These are phyloP conservation scores for Sialia sialis DNA, from an alignment of 2,113 vertebrate species.

Conservation along the genomic window DNA sequence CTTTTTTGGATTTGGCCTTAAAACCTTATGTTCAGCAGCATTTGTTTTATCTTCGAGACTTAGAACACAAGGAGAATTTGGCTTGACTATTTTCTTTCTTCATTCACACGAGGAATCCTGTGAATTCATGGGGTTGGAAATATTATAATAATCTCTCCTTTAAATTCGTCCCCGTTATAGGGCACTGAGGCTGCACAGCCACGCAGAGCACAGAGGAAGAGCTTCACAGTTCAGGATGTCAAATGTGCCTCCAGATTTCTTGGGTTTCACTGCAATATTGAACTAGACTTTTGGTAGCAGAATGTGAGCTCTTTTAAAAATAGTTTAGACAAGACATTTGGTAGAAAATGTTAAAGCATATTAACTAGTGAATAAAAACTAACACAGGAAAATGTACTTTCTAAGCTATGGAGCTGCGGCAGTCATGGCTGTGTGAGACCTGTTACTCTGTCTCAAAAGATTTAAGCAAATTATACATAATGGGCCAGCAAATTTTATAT, in stretches of 20 bases:
- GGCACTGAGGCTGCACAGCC: neutral
- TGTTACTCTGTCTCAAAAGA: neutral
- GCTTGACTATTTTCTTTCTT: slow-evolving; percentile 53
- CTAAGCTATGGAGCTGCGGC: neutral
- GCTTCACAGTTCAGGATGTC: neutral
- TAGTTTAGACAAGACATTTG: slow-evolving; percentile 38
- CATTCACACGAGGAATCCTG: slow-evolving; percentile 52
- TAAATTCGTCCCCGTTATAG: neutral
- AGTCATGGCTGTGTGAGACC: slow-evolving; percentile 13
- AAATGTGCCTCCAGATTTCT: slow-evolving; percentile 5
- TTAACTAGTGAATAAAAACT: slow-evolving; percentile 31
- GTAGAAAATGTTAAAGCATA: slow-evolving; percentile 1
- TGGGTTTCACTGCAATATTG: neutral
- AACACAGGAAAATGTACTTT: neutral
- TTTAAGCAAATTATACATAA: slow-evolving; percentile 25
- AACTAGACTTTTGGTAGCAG: slow-evolving; percentile 16
- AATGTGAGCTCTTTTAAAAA: slow-evolving; percentile 34
- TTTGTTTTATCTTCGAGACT: slow-evolving; percentile 58
- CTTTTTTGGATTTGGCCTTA: slow-evolving; percentile 66
- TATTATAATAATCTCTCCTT: neutral
- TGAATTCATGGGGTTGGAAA: slow-evolving; percentile 19
- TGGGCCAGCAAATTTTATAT: slow-evolving; percentile 34
- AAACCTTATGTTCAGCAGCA: slow-evolving; percentile 66
- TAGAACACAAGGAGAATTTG: slow-evolving; percentile 58
- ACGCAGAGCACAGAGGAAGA: neutral